These are phyloP conservation scores for Abscondita cerata DNA, from an alignment of 2,888 invertebrate species.

Conservation along the genomic window DNA sequence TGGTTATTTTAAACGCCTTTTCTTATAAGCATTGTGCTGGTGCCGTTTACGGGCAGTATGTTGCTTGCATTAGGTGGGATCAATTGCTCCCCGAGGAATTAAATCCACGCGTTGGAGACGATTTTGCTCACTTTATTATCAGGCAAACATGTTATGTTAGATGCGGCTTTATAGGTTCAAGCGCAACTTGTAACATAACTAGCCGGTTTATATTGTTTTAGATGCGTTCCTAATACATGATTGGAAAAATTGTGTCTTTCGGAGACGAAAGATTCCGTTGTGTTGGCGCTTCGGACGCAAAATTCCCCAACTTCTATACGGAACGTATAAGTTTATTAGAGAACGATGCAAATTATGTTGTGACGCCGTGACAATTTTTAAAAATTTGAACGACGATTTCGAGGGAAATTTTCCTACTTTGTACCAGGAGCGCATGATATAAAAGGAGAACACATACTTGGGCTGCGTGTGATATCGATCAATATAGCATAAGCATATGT, in stretches of 20 bases:
- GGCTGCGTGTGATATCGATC: background rate
- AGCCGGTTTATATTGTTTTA: too few relatives aligned
- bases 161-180: too few relatives aligned
- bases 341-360: constrained; percentile 5
- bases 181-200: too few relatives aligned
- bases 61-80: too few relatives aligned
- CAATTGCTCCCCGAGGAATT: background rate
- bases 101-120: background rate
- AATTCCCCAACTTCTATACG: constrained; percentile 34
- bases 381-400: constrained; percentile 41
- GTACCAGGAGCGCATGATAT: constrained; percentile 38
- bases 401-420: constrained; percentile 49
- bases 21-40: too few relatives aligned
- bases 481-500: background rate
- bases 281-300: constrained; percentile 46
- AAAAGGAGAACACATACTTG: background rate
- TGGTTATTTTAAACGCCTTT: too few relatives aligned
- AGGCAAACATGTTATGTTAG: constrained; percentile 19
- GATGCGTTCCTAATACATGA: constrained; percentile 29
- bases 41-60: too few relatives aligned
- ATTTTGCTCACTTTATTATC: constrained; percentile 20
- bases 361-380: background rate
- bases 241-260: constrained; percentile 33
- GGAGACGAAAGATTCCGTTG: constrained; percentile 14
- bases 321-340: constrained; percentile 14